Evolutionary conservation across 2,797 vertebrate species (phyloP).

Genomic region (Eidolon dupreanum): DNA sequence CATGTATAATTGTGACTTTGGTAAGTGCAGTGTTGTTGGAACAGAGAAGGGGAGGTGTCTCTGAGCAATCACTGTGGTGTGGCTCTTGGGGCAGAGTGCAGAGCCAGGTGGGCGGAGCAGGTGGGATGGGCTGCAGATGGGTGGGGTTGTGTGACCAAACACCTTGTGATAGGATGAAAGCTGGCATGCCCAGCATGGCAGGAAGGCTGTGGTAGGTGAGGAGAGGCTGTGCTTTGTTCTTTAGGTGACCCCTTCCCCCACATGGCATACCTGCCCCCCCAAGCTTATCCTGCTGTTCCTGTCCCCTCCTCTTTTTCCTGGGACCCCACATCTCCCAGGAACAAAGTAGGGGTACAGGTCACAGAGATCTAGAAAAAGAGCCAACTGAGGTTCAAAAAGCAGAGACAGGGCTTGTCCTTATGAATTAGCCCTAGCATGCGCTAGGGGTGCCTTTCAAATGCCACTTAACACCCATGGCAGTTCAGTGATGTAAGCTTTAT

Average conservation of each 20-base stretch:
- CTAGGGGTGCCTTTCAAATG: not conserved
- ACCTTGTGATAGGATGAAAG: not conserved
- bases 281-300: not conserved
- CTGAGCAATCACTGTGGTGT: too few relatives aligned
- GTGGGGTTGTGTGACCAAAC: not conserved
- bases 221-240: not conserved
- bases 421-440: not conserved
- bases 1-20: too few relatives aligned
- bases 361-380: not conserved
- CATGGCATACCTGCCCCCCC: too few relatives aligned
- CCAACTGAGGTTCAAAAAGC: not conserved
- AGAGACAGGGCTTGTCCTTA: rapidly evolving
- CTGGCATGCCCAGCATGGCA: too few relatives aligned
- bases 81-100: not conserved
- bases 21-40: not conserved
- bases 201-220: not conserved
- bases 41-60: not conserved
- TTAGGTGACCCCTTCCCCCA: too few relatives aligned
- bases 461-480: rapidly evolving
- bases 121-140: not conserved
- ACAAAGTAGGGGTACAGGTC: not conserved
- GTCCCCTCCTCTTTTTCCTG: not conserved
- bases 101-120: not conserved
- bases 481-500: not conserved
- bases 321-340: not conserved